Conservation (phyloP, 1,140 invertebrate species). For the Eriosoma lanigerum region DNA sequence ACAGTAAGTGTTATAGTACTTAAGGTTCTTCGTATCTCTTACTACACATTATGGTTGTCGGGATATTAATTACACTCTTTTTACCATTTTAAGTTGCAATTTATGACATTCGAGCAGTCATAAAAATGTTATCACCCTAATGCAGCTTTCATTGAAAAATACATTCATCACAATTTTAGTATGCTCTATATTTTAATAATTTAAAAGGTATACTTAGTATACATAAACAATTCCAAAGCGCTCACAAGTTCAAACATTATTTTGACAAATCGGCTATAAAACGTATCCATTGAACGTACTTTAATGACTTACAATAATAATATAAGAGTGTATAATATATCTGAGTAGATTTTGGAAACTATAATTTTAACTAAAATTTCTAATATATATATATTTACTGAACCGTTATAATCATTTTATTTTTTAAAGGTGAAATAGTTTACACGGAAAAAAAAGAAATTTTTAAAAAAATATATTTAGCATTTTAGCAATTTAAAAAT, state of each 20-base stretch:
- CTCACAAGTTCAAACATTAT: slow-evolving; percentile 31
- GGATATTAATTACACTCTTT: slow-evolving; percentile 34
- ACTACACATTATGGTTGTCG: neutral
- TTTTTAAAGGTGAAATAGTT: no score
- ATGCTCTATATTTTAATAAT: neutral
- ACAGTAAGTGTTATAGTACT: neutral
- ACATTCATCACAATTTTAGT: slow-evolving; percentile 32
- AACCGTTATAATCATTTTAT: no score
- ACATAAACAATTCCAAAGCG: slow-evolving; percentile 5
- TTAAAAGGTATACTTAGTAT: slow-evolving; percentile 13
- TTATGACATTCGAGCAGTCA: slow-evolving; percentile 7
- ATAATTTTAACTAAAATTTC: neutral
- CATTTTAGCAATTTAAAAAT: neutral
- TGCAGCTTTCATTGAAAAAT: slow-evolving; percentile 45
- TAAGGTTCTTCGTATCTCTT: slow-evolving; percentile 15
- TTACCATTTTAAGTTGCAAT: slow-evolving; percentile 20
- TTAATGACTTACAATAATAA: neutral
- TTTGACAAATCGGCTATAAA: slow-evolving; percentile 36
- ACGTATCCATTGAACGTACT: slow-evolving; percentile 3
- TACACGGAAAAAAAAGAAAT: no score
- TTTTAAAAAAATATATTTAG: no score
- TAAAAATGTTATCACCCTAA: slow-evolving; percentile 41
- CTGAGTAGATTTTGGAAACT: neutral
- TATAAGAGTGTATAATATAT: neutral
- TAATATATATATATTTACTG: neutral